A percentile compares a stretch with the other conserved stretches of the same genome.
These are phyloP conservation scores for Dasypogon diadema DNA, from an alignment of 2,888 invertebrate genomes.

Conservation along the genomic window DNA sequence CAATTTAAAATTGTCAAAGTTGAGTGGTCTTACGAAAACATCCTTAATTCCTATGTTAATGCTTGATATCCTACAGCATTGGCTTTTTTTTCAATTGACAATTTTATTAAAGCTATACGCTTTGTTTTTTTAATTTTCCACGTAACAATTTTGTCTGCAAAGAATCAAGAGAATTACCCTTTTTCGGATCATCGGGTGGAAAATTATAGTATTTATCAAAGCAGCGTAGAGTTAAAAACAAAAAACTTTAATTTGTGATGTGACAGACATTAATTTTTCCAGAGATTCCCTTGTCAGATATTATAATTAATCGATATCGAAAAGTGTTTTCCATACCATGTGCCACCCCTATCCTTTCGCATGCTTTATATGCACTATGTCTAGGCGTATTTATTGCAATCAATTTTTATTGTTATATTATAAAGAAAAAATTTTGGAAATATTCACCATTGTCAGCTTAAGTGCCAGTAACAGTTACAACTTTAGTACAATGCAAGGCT, in stretches of 20 bases:
- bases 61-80: no score
- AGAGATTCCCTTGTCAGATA: background rate
- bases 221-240: background rate
- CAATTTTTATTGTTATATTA: no score
- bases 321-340: no score
- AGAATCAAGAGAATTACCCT: background rate
- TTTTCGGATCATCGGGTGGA: background rate
- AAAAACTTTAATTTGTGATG: no score
- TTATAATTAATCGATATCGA: no score
- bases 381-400: background rate
- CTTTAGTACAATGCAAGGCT: background rate
- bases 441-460: background rate
- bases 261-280: background rate
- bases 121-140: conserved; percentile 17
- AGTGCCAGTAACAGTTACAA: conserved; percentile 2
- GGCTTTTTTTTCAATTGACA: no score
- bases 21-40: no score
- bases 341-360: no score
- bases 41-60: no score
- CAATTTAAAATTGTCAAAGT: no score
- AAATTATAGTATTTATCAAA: conserved; percentile 4
- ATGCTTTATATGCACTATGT: no score
- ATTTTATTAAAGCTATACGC: no score
- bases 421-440: background rate
- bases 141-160: background rate